Conservation (phyloP, 2,888 invertebrate species). For the Nephrocerus scutellatus region DNA sequence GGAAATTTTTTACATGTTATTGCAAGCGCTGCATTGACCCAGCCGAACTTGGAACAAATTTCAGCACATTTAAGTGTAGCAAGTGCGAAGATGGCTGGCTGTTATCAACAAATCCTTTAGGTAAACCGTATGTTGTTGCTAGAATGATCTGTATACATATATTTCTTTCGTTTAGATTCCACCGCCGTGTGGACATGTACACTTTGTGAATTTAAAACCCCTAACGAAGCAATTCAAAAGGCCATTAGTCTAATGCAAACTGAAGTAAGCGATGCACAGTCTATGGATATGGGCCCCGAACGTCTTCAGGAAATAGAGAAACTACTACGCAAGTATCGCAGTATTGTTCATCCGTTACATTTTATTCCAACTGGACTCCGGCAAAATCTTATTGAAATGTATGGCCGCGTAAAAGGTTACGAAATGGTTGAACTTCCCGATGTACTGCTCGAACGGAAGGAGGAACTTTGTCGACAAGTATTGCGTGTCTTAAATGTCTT, state of each 20-base stretch:
- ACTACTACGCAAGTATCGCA: conserved; percentile 57
- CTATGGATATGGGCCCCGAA: conserved; percentile 52
- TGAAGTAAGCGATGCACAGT: conserved; percentile 60
- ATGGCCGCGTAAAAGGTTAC: conserved; percentile 69
- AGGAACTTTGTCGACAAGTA: conserved; percentile 63
- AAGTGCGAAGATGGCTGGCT: conserved; percentile 68
- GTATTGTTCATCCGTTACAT: conserved; percentile 70
- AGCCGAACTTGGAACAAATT: conserved; percentile 70
- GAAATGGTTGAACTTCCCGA: conserved; percentile 65
- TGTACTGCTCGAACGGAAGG: conserved; percentile 65
- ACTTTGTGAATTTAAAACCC: conserved; percentile 59
- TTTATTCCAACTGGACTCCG: conserved; percentile 61
- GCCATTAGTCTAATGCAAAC: conserved; percentile 59
- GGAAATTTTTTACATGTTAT: conserved; percentile 73
- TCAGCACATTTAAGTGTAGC: conserved; percentile 71
- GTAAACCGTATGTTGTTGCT: conserved; percentile 52
- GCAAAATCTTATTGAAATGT: conserved; percentile 67
- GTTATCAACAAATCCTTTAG: conserved; percentile 58
- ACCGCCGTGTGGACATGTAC: conserved; percentile 40
- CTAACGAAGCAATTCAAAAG: conserved; percentile 55
- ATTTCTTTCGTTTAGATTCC: conserved; percentile 24
- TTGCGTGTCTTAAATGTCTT: conserved; percentile 63
- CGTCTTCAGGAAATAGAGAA: conserved; percentile 61
- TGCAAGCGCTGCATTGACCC: conserved; percentile 72
- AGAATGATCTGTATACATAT: neutral